These are phyloP conservation scores for Pachyramphus minor DNA, from an alignment of 2,113 vertebrate species.

Conservation along the genomic window DNA sequence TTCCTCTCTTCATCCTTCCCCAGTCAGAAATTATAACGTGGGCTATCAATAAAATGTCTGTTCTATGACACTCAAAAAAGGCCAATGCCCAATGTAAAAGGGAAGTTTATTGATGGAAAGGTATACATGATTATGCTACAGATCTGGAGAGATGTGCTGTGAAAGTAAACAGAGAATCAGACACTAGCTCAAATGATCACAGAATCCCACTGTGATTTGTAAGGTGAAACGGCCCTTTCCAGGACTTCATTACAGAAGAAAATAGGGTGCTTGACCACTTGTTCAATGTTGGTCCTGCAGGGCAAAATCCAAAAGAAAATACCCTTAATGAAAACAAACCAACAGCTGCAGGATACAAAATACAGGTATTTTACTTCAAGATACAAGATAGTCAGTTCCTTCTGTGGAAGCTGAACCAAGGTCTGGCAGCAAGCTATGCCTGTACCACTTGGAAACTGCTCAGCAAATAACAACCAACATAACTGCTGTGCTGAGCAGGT, in stretches of 20 bases:
- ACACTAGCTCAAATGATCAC: background rate
- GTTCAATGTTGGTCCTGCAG: background rate
- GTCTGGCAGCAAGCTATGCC: background rate
- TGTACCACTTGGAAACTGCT: background rate
- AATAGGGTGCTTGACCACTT: background rate
- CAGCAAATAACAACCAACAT: background rate
- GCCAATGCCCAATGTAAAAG: background rate
- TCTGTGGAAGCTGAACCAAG: background rate
- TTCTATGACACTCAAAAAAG: background rate
- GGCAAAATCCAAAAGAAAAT: background rate
- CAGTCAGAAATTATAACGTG: background rate
- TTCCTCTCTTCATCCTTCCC: background rate
- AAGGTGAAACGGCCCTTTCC: background rate
- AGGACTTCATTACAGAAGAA: background rate
- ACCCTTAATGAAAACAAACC: background rate
- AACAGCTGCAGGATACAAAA: background rate
- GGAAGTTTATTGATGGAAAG: slow-evolving; percentile 15
- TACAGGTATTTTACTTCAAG: rapidly evolving
- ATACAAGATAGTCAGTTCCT: background rate
- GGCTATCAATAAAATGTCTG: background rate
- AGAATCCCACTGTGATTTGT: background rate
- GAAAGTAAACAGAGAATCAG: background rate
- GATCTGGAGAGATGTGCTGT: background rate
- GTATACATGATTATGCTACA: background rate
- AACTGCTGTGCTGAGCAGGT: background rate